A percentile compares a stretch with the other conserved stretches of the same genome.
Conservation (phyloP, 2,888 invertebrate species). For the Meandrusa payeni region DNA sequence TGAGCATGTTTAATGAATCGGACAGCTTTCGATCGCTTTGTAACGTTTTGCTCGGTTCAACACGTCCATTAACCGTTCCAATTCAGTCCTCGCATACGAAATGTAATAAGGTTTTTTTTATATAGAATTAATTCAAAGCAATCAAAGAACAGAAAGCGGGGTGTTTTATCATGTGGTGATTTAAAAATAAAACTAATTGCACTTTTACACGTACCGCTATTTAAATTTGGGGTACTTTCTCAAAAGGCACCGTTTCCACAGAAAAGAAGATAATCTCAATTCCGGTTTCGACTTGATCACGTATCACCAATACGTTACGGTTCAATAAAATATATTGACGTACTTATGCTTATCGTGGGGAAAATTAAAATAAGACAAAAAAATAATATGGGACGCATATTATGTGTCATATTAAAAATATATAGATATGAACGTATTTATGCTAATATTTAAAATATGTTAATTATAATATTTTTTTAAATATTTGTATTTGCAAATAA, state of each 20-base stretch:
- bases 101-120: constrained; percentile 29
- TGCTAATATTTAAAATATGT: too few species aligned
- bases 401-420: too few species aligned
- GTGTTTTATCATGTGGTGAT: constrained; percentile 33
- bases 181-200: constrained; percentile 46
- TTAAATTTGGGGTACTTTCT: constrained; percentile 55
- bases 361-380: neutral
- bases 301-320: neutral
- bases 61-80: constrained; percentile 42
- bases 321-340: neutral
- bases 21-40: constrained; percentile 47
- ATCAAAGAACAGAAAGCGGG: constrained; percentile 43
- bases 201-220: constrained; percentile 46
- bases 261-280: constrained; percentile 28
- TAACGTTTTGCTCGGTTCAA: constrained; percentile 46
- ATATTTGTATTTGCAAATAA: too few species aligned
- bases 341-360: neutral
- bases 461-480: too few species aligned
- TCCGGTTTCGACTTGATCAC: constrained; percentile 12
- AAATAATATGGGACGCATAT: too few species aligned
- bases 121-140: constrained; percentile 33
- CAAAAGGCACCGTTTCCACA: constrained; percentile 33
- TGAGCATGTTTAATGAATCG: constrained; percentile 53
- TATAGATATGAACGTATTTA: too few species aligned
- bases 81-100: constrained; percentile 39